Evolutionary conservation across 2,888 invertebrate genomes (phyloP).

Genomic region (Drosophila pegasa): DNA sequence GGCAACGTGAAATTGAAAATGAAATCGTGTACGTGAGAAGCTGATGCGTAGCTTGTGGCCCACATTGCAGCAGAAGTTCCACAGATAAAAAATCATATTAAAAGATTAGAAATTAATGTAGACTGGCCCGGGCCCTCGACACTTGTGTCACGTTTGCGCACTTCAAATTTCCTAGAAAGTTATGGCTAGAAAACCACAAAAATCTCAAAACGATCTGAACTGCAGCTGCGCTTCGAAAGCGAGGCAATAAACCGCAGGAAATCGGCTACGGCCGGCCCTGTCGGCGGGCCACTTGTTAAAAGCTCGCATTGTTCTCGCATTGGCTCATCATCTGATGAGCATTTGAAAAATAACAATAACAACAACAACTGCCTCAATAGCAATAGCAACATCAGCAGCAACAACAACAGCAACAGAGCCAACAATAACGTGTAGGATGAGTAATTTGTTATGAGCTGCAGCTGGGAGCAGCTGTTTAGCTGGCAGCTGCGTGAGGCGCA

Average conservation of each 20-base stretch:
- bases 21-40: conserved; percentile 67
- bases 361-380: conserved; percentile 1
- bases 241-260: conserved; percentile 54
- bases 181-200: conserved; percentile 52
- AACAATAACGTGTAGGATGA: conserved; percentile 8
- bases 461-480: conserved; percentile 19
- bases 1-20: conserved; percentile 49
- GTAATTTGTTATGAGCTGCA: conserved; percentile 44
- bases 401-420: too few relatives aligned
- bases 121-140: conserved; percentile 2
- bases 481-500: conserved; percentile 65
- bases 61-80: conserved; percentile 37
- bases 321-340: conserved; percentile 55
- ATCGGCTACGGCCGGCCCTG: conserved; percentile 7
- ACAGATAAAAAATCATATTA: conserved; percentile 62
- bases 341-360: conserved; percentile 24
- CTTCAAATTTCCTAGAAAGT: conserved; percentile 69
- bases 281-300: conserved; percentile 27
- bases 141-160: conserved; percentile 66
- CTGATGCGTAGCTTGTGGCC: conserved; percentile 29
- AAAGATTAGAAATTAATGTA: conserved; percentile 65
- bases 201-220: conserved; percentile 43
- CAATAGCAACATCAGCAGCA: conserved; percentile 5
- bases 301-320: conserved; percentile 48
- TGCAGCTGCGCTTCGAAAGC: conserved; percentile 53